Base-by-base conservation (phyloP, 2,113 vertebrate species). In the Prunella himalayana region DNA sequence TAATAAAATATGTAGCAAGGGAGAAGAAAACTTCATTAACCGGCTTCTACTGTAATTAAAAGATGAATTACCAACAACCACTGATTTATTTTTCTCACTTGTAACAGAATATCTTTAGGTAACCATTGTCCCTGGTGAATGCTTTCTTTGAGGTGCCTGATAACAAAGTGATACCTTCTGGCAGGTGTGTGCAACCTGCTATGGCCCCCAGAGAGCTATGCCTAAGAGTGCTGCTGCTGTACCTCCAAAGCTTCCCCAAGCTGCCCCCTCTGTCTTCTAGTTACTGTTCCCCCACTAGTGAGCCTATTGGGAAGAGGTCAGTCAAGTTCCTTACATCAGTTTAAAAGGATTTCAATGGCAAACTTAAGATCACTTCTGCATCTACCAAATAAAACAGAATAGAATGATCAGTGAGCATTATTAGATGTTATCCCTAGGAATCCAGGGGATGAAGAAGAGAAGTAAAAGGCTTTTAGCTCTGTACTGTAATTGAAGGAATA, bases 1-100 rank as follows among this genome's bases (percentile, higher is more conserved):
- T 94, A 94, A 95, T 91, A 91, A 96, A 97, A 95, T 96, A 96
- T 96, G 90, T 56, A 95, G 71, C 81, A 84, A 96, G 91, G 85
- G 77, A 96, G 73, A 76, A 87, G 71, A 86, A 82, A 28, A 35
- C 53, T 96, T 92, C 90, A 92, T 94, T 91, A 91, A 54, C 30
- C 1, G 45, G 35, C 77, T 97, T 82, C 63, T 88, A 65, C 53
- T 95, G 79, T 92, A 95, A 97, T 97, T 97, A 94, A 97, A 94
- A 94, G 92, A 95, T 66, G 75, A 84, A 93, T 85, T 88, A 87
- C 71, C 86, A 96, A 86, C 95, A 94, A 80, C 54, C 53, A 87
- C 82, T 57, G 91, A 66, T 65, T 82, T 91, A 63, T 94, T 97
- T 86, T 93, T 92, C 54, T 91, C 51, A 41, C 47, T 92, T 50